Base-by-base conservation (phyloP, 1,140 invertebrate species). In the Latrodectus geometricus region DNA sequence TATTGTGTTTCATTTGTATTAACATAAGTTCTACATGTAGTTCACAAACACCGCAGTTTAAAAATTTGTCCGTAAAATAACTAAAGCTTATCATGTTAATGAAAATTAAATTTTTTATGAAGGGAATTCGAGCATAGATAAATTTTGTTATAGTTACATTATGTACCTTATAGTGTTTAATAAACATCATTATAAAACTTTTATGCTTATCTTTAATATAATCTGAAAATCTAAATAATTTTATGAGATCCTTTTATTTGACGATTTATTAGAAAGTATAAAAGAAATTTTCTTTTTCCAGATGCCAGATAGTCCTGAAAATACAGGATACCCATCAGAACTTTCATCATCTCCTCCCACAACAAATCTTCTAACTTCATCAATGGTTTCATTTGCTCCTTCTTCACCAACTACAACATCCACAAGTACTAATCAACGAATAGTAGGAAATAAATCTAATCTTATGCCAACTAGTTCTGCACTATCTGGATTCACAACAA, bases 301-400 rank as follows among this genome's bases (percentile, higher is more conserved):
- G 83, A 86, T 86, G 83, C 50, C 75, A 5, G 83, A 86, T 50
- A 86, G 83, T 52, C 83, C 83, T 8, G 83, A 75, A 17, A 74
- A 83, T 35, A 9, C 68, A 3, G 66, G 76, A 20, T 86, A 77
- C 49, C 54, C 65, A 35, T 61, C 72, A 14, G 82, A 84, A 48
- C 15, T 84, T 21, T 78, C 83, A 8, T 74, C 83, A 12, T 66
- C 72, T 17, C 66, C 66, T 17, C 61, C 82, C 48, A 56, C 68
- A 8, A 49, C 80, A 8, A 83, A 70, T 17, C 54, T 83, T 14
- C 70, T 83, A n/a, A 61, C 80, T 54, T 73, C 82, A 17, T 75
- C 82, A n/a, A n/a, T 84, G 7, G 80, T 83, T 15, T 74, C 80
- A 20, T 83, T 83, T 23, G 70, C 80, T n/a, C 48, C 80, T 21